Base-by-base conservation (phyloP, 2,888 invertebrate species). In the Tipula confusa region DNA sequence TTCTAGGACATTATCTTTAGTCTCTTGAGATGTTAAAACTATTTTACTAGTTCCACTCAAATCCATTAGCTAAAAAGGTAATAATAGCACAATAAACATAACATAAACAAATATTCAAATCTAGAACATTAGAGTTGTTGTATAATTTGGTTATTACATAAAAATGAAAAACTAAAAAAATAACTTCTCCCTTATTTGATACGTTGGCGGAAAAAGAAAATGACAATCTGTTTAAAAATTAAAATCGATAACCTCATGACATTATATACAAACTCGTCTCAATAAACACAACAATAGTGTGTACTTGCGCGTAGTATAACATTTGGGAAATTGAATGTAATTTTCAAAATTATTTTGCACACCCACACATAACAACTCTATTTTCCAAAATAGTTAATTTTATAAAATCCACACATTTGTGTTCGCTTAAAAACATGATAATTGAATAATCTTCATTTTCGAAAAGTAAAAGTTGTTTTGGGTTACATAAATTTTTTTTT, bases 391-490 rank as follows among this genome's bases (percentile, higher is more conserved):
- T 64, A 18, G 64, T 64, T 15, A 43, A 15, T 43, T 43, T 43
- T 15, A 43, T 43, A 64, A 64, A 64, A 18, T 64, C 64, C 64
- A 64, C 24, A 64, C 64, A 64, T 64, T 64, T 64, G 24, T 64
- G 5, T 2, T n/a, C 15, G 18, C 7, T 64, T 64, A 64, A n/a
- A n/a, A 64, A 64, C 64, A 64, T 24, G 64, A 64, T 64, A 64
- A 64, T 64, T 64, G 64, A 24, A 64, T 64, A 64, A 64, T 64
- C 64, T 64, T 64, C 64, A 64, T 64, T 64, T 64, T 64, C 64
- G 64, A 64, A 64, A 64, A 64, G 64, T 64, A 64, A 64, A 64
- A 64, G 64, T 64, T 64, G 64, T 64, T 64, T 64, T 64, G 64
- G 64, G 24, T 64, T 64, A 24, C 64, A 64, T 64, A 64, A 64